phyloP scores from a whole-genome alignment of 2,888 invertebrate species.

The Scaptomyza cyrtandrae region DNA sequence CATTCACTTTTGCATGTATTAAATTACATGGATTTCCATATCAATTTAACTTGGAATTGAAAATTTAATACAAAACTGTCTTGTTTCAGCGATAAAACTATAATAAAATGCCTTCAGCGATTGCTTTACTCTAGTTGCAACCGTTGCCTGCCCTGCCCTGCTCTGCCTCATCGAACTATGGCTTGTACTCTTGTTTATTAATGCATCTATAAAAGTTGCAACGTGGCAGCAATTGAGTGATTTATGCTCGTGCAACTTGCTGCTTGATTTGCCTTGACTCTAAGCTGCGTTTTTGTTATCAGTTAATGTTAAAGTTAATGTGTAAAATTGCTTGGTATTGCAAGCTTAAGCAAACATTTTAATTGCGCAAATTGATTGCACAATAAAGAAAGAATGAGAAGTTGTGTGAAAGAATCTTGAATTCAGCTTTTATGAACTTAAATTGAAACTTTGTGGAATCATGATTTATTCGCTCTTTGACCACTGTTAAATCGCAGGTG shows the following conservation, averaged over 20 bases:
- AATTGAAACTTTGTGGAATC: too few species aligned
- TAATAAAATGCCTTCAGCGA: slow-evolving; percentile 1
- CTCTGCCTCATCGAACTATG: too few species aligned
- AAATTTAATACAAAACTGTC: slow-evolving; percentile 5
- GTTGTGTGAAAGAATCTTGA: too few species aligned
- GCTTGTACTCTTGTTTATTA: neutral
- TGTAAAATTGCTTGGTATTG: slow-evolving; percentile 3
- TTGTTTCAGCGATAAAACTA: neutral
- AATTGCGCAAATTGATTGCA: too few species aligned
- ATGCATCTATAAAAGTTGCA: neutral
- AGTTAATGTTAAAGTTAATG: slow-evolving; percentile 22
- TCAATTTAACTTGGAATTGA: neutral
- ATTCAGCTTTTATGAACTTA: too few species aligned
- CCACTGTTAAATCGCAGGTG: slow-evolving; percentile 1
- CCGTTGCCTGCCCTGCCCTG: too few species aligned
- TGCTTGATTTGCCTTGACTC: neutral
- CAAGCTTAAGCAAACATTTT: neutral
- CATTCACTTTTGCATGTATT: neutral
- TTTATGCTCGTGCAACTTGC: too few species aligned
- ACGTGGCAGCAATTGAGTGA: neutral
- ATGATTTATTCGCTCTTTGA: neutral
- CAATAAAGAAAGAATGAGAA: too few species aligned
- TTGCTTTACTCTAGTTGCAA: neutral
- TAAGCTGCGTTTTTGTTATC: neutral
- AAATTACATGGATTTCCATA: neutral